Base-by-base conservation (phyloP, 2,888 invertebrate genomes). In the Branchipolynoe longqiensis region DNA sequence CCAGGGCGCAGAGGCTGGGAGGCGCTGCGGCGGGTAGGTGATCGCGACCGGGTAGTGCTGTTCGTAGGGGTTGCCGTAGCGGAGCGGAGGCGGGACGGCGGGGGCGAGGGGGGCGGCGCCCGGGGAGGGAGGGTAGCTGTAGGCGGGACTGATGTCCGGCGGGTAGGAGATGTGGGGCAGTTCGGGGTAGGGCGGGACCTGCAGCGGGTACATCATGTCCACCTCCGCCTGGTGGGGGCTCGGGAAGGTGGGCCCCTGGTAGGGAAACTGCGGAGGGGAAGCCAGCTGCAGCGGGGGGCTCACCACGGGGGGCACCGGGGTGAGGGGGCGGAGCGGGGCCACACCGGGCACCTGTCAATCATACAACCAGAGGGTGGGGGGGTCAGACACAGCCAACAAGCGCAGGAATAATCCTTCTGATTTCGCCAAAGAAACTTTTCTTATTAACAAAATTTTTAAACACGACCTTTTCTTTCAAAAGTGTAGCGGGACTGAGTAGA, bases 51-150 rank as follows among this genome's bases (percentile, higher is more conserved):
- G 41, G n/a, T n/a, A n/a, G n/a, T n/a, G n/a, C 1, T 12, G 25
- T 2, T 62, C 62, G 38, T 69, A 69, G 36, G 69, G 69, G 69
- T 69, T 69, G 8, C 69, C 69, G 36, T 69, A 69, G 69, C 69
- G 69, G 38, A 54, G 40, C 28, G 40, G 41, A 25, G 28, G n/a
- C 6, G 56, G n/a, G 82, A 48, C 22, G 12, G 58, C 31, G 82
- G 48, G 31, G 4, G 48, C 14, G 82, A 14, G 25, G 28, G 31
- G 14, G 62, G 41, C 22, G 59, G 38, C 28, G 38, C 28, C 22
- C 28, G 36, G 12, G 36, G 31, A 18, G n/a, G 28, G 64, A 41
- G 64, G n/a, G 28, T 33, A 8, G 59, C 14, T 28, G 38, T 58
- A 25, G 62, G 64, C 83, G 33, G 64, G 40, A 28, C 58, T 36